A percentile compares a stretch with the other conserved stretches of the same genome.
Conservation (phyloP, 2,888 invertebrate species). For the Sialis fuliginosa region DNA sequence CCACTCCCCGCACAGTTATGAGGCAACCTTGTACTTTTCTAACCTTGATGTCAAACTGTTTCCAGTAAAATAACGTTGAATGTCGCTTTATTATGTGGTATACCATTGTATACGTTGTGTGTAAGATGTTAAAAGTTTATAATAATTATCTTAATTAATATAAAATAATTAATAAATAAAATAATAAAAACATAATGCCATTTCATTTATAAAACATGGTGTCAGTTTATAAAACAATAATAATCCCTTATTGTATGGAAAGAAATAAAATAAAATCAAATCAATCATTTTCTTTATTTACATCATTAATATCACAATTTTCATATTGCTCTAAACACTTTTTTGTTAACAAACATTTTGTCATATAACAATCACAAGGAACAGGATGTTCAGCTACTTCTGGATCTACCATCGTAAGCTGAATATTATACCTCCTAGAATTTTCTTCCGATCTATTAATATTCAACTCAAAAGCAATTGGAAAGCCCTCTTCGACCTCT, state of each 20-base stretch:
- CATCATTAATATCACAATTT: not conserved
- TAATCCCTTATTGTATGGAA: not conserved
- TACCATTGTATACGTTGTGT: too few species aligned
- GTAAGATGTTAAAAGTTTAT: too few species aligned
- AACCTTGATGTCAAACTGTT: too few species aligned
- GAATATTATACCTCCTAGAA: constrained; percentile 47
- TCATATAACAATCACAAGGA: constrained; percentile 59
- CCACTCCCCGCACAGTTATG: too few species aligned
- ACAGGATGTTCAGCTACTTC: constrained; percentile 52
- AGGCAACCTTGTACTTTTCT: too few species aligned
- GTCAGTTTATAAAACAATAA: too few species aligned
- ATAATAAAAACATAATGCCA: too few species aligned
- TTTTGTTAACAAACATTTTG: constrained; percentile 58
- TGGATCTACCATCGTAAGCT: constrained; percentile 50
- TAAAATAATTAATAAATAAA: too few species aligned
- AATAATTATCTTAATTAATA: too few species aligned
- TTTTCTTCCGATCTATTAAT: constrained; percentile 33
- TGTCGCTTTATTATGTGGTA: too few species aligned
- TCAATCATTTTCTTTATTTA: not conserved
- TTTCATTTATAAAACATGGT: too few species aligned
- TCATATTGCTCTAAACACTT: constrained; percentile 33
- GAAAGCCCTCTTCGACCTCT: constrained; percentile 37
- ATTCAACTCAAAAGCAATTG: constrained; percentile 48
- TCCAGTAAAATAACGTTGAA: too few species aligned
- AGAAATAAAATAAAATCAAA: not conserved